Evolutionary conservation across 2,113 vertebrate genomes (phyloP).

Genomic region (Platycercus adscitus): DNA sequence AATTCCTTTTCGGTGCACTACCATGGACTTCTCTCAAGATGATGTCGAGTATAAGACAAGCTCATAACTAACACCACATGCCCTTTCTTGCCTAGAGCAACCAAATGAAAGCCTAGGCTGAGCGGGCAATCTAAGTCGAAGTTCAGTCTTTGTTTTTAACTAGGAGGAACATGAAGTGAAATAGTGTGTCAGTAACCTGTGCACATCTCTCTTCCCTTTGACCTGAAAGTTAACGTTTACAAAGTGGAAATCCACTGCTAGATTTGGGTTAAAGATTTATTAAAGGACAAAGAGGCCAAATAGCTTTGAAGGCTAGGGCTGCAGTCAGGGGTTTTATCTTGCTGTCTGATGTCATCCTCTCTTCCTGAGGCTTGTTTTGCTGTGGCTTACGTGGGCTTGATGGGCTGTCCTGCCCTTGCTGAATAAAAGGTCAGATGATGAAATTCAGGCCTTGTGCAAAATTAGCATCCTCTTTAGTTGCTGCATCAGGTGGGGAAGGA

Average conservation of each 20-base stretch:
- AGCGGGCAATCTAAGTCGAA: background rate
- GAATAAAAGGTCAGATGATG: background rate
- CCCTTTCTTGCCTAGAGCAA: background rate
- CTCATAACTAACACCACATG: background rate
- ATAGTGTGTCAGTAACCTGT: background rate
- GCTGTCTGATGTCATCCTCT: background rate
- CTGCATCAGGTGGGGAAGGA: background rate
- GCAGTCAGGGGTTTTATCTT: background rate
- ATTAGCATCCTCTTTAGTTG: background rate
- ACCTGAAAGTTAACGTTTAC: conserved; percentile 27
- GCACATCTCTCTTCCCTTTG: background rate
- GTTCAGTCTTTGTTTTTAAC: background rate
- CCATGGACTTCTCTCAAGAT: background rate
- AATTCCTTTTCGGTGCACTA: background rate
- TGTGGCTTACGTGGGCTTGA: background rate
- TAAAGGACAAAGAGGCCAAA: background rate
- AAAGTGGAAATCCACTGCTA: background rate
- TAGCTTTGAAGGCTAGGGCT: background rate
- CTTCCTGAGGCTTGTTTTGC: background rate
- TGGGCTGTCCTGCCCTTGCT: background rate
- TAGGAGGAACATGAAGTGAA: background rate
- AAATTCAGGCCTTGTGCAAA: background rate
- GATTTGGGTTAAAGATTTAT: conserved; percentile 49
- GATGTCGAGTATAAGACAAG: background rate
- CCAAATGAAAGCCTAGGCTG: background rate